Percentiles rank a stretch among this genome's conserved stretches.
These are phyloP conservation scores for Tricholauxania praeusta DNA, from an alignment of 2,888 invertebrate genomes.

Conservation along the genomic window DNA sequence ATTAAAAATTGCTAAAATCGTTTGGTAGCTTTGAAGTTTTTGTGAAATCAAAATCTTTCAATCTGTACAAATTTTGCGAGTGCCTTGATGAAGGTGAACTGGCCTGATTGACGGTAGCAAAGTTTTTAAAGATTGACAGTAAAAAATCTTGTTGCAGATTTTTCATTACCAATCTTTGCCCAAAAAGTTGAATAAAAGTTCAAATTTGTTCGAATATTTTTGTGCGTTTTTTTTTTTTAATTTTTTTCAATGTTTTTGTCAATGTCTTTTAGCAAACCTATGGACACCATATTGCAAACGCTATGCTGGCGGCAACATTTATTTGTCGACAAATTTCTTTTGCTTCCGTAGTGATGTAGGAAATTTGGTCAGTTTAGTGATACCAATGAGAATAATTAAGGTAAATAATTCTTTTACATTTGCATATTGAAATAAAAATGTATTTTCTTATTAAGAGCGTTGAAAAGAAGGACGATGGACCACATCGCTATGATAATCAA, in stretches of 20 bases:
- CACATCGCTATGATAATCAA: constrained; percentile 66
- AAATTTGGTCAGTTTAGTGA: constrained; percentile 84
- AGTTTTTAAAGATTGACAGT: too few species aligned
- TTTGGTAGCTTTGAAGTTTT: too few species aligned
- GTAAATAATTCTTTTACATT: constrained; percentile 46
- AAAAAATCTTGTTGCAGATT: too few species aligned
- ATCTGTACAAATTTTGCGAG: too few species aligned
- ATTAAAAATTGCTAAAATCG: too few species aligned
- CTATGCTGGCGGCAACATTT: constrained; percentile 88
- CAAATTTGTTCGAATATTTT: too few species aligned
- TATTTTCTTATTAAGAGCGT: constrained; percentile 56
- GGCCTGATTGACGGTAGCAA: too few species aligned
- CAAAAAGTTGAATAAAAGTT: too few species aligned
- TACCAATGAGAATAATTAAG: constrained; percentile 87
- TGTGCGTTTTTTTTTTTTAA: neutral
- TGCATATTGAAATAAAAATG: neutral
- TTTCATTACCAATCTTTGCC: too few species aligned
- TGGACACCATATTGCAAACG: constrained; percentile 97
- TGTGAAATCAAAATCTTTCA: too few species aligned
- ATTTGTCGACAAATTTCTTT: constrained; percentile 92
- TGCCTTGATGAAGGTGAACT: too few species aligned
- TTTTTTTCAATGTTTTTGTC: too few species aligned
- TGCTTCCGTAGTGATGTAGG: constrained; percentile 95
- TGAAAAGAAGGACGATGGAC: constrained; percentile 67
- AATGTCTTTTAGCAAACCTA: constrained; percentile 70